Base-by-base conservation (phyloP, 2,797 vertebrate species). In the Macropodus opercularis region DNA sequence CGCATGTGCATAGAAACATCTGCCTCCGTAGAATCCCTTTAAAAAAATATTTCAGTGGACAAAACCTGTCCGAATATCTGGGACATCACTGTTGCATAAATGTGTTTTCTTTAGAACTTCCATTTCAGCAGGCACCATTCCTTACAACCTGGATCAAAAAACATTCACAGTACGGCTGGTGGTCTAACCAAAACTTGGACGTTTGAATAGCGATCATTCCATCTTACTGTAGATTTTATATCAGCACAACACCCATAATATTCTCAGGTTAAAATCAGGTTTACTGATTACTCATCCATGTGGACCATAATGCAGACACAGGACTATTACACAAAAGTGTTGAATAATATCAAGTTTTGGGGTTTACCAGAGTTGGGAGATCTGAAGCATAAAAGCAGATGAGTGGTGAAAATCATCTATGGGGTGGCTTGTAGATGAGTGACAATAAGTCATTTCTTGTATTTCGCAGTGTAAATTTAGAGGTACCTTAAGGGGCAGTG, bases 401-500 rank as follows among this genome's bases (percentile, higher is more conserved):
- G 54, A 67, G 42, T 60, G 44, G 41, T 48, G 39, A n/a, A n/a
- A n/a, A n/a, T n/a, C n/a, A 66, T 44, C 73, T 64, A 52, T 21
- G 44, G n/a, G n/a, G n/a, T n/a, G n/a, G n/a, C n/a, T n/a, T n/a
- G n/a, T n/a, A n/a, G n/a, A n/a, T n/a, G 35, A 53, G 46, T 27
- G 47, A 49, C 42, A 60, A 68, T 23, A 79, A 48, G 51, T 67
- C 19, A 63, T 41, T 54, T 55, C 34, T 72, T 27, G 57, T 63
- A 60, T 73, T 60, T 68, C 50, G 67, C 34, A 68, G 75, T 72
- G 57, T 66, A 73, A 26, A 36, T 36, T 8, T n/a, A 60, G 51
- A 31, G 73, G 79, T 93, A 93, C 92, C 91, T 93, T 87, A 32
- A n/a, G 79, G 85, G 89, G 87, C 67, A 88, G 88, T 86, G 84